phyloP scores from a whole-genome alignment of 2,113 vertebrate species.

The Corynorhinus townsendii region DNA sequence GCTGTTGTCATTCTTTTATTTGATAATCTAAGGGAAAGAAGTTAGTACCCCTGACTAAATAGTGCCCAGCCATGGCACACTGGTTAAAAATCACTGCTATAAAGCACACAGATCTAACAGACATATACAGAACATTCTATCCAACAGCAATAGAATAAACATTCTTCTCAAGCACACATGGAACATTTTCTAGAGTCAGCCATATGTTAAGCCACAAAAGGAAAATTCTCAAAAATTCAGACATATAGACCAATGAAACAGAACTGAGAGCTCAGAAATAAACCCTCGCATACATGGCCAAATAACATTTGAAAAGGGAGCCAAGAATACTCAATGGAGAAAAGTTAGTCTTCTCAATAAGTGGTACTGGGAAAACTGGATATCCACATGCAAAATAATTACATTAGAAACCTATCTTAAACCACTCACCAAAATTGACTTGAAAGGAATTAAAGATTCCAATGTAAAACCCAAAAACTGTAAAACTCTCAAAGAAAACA shows the following conservation, averaged over 20 bases:
- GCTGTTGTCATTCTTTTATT: background rate
- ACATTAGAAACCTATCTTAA: background rate
- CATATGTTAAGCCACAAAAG: background rate
- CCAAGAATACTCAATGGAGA: background rate
- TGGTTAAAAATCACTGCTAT: background rate
- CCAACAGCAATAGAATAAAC: background rate
- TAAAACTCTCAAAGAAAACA: background rate
- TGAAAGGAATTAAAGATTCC: background rate
- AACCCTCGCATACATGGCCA: background rate
- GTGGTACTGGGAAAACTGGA: background rate
- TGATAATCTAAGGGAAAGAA: background rate
- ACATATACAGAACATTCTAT: background rate
- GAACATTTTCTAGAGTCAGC: background rate
- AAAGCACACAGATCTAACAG: background rate
- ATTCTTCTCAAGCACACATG: background rate
- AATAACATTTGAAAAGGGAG: background rate
- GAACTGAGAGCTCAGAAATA: background rate
- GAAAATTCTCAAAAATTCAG: background rate
- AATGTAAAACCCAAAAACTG: background rate
- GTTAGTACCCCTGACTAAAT: background rate
- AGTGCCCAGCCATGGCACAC: background rate
- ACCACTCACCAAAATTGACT: background rate
- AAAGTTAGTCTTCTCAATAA: background rate
- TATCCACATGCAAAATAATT: background rate
- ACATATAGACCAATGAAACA: background rate